Percentiles rank a stretch among this genome's conserved stretches.
Evolutionary conservation across 2,888 invertebrate species (phyloP).

Genomic region (Beris morrisii): DNA sequence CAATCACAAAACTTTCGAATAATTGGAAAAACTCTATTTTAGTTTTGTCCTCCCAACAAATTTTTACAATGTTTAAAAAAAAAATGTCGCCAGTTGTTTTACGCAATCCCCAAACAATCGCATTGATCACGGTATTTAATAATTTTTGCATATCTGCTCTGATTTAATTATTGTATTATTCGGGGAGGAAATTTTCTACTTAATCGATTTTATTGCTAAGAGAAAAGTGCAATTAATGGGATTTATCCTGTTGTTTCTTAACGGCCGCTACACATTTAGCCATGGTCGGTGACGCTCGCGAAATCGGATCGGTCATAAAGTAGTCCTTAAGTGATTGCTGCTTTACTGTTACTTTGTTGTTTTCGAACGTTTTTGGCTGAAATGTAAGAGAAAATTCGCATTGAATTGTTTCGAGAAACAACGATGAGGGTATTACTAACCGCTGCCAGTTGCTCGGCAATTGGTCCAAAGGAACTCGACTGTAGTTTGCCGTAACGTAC

Average conservation of each 20-base stretch:
- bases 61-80: no score
- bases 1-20: no score
- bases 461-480: conserved; percentile 78
- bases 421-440: conserved; percentile 52
- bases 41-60: no score
- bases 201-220: no score
- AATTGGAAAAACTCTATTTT: no score
- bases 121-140: no score
- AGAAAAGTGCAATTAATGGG: background rate
- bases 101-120: no score
- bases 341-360: conserved; percentile 68
- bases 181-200: no score
- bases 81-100: no score
- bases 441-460: conserved; percentile 74
- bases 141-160: no score
- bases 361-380: conserved; percentile 58
- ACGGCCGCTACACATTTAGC: conserved; percentile 96
- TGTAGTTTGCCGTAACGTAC: conserved; percentile 82
- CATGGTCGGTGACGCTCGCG: conserved; percentile 97
- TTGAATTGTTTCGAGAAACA: background rate
- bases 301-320: conserved; percentile 95
- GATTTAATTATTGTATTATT: no score
- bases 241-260: conserved; percentile 59
- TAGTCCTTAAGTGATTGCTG: conserved; percentile 80
- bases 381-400: conserved; percentile 12